Base-by-base conservation (phyloP, 1,140 invertebrate genomes). In the Drosophila oshimai region DNA sequence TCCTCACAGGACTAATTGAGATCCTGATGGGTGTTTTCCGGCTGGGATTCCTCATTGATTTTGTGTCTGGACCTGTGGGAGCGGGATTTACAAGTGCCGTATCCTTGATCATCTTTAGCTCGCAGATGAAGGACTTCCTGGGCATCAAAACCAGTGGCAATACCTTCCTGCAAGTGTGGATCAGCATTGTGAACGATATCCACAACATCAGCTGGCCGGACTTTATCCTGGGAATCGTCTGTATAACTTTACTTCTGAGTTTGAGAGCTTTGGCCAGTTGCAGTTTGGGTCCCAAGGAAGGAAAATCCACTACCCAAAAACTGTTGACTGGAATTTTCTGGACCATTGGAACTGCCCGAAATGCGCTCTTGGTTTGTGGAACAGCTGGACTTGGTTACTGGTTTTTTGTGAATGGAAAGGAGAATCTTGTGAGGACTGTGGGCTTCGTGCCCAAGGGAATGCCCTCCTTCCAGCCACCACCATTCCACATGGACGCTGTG, bases 81-180 rank as follows among this genome's bases (percentile, higher is more conserved):
- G 97, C 96, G 2, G 97, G 97, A 4, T 99, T 98, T 89, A 98
- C 97, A 0, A 97, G 96, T 3, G 97, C 97, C 3, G 97, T 97
- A 6, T 97, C 97, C 15, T 92, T 99, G 17, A 97, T 98, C 67
- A 98, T 99, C 46, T 94, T 96, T 6, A 95, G 95, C 3, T 97
- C 97, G 1, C 97, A 99, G 93, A 92, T 98, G 22, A 98, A 97
- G 91, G 95, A 96, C 80, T 91, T 98, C 31, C 93, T 97, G n/a
- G 96, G 95, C 3, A 96, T 98, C 28, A 92, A 92, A 5, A 96
- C 96, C 0, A 94, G 92, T 9, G 96, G 95, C 6, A 92, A 92
- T 15, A 96, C 94, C 6, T 96, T 96, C 81, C 73, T 96, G 3
- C 92, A 95, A 53, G 94, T 95, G 79, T 95, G 95, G 94, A 93